Base-by-base conservation (phyloP, 30 jellyfish, hydroid and myxozoan genomes). In the Hydractinia symbiolongicarpus region DNA sequence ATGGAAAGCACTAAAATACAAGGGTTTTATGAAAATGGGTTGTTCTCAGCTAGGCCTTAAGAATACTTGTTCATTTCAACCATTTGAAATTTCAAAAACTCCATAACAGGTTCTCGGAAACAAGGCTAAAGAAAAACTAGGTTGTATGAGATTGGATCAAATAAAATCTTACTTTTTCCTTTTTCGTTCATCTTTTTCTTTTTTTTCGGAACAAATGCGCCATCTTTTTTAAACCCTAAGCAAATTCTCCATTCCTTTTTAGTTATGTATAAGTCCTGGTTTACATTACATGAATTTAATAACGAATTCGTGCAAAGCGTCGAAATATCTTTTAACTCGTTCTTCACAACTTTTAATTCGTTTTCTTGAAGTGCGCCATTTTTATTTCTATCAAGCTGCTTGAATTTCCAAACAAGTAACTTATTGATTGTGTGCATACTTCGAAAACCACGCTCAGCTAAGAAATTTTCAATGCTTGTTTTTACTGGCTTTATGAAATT, bases 211-310 rank as follows among this genome's bases (percentile, higher is more conserved):
- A n/a, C n/a, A 71, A 16, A 16, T 61, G 30, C 52, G 9, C 83
- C 54, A 66, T 30, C 83, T 50, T 64, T 53, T 80, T 53, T 13
- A 80, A 21, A 70, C 5, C 86, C 86, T 78, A 88, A 61, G 67
- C 97, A 84, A 21, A 55, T 50, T n/a, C 79, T 74, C 97, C 97
- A 89, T 70, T 84, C 97, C 5, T 85, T 21, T 87, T 89, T 73
- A 68, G 92, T 77, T 75, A 89, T 50, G 50, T 55, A 57, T 16
- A 79, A 83, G 78, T 89, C 87, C 16, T 72, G 77, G 72, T 84
- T 80, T 57, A 13, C 68, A 82, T 89, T 88, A 64, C 95, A 84
- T 6, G 77, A 81, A 4, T 7, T 11, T 50, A 44, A 21, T 17
- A 83, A 66, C 19, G 61, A 57, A 4, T 50, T 72, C 14, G 88